Percentiles rank a stretch among this genome's conserved stretches.
Conservation (phyloP, 1,140 invertebrate species). For the Pemphigus obesinymphae region DNA sequence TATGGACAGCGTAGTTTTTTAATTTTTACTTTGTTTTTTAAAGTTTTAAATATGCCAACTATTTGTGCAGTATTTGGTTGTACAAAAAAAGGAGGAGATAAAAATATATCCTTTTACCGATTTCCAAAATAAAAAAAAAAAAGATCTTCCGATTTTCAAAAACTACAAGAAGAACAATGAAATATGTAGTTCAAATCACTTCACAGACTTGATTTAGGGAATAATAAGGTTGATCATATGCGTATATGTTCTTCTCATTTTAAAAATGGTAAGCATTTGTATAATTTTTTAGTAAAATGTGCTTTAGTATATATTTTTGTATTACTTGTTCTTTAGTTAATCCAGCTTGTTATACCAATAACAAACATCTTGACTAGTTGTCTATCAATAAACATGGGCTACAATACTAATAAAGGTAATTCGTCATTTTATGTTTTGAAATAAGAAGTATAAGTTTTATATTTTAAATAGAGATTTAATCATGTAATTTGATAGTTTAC, state of each 20-base stretch:
- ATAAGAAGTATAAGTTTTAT: neutral
- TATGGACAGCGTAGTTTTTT: neutral
- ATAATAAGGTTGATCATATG: neutral
- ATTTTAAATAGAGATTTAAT: too few species aligned
- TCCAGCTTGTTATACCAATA: neutral
- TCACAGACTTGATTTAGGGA: neutral
- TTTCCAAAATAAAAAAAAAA: neutral
- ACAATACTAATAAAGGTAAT: neutral
- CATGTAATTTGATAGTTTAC: neutral
- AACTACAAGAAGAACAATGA: neutral
- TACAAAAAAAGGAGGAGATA: neutral
- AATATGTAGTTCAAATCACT: neutral
- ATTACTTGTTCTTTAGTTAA: neutral
- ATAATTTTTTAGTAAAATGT: neutral
- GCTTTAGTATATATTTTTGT: neutral
- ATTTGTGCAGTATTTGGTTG: neutral
- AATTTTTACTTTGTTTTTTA: neutral
- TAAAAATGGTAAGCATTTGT: neutral
- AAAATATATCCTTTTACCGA: neutral
- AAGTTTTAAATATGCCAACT: neutral
- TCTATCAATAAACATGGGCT: neutral
- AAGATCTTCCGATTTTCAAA: neutral
- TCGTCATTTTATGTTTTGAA: neutral
- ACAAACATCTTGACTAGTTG: neutral
- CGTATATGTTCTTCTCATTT: neutral